Conservation (phyloP, 1,140 invertebrate genomes). For the Dendrolimus punctatus region DNA sequence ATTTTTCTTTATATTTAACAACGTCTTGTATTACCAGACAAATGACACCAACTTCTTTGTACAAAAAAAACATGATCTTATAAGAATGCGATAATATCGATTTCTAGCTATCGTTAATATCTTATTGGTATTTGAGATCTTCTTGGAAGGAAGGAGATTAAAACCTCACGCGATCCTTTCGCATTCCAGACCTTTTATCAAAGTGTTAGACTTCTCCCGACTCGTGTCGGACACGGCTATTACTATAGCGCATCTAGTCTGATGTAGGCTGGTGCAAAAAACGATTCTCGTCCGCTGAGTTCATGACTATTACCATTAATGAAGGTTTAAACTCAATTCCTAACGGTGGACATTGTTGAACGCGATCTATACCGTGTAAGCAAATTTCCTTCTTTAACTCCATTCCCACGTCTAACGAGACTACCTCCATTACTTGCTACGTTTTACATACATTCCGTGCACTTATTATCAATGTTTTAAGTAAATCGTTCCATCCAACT, state of each 20-base stretch:
- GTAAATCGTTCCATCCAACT: conserved; percentile 49
- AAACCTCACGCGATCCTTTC: too few relatives aligned
- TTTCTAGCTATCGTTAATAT: neutral
- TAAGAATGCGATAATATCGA: conserved; percentile 6
- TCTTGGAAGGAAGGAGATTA: neutral
- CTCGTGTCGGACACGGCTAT: conserved; percentile 27
- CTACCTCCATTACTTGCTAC: conserved; percentile 57
- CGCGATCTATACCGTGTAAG: conserved; percentile 42
- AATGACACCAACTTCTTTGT: conserved; percentile 6
- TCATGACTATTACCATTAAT: conserved; percentile 54
- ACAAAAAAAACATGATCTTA: neutral
- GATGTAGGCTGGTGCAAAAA: conserved; percentile 33
- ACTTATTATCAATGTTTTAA: conserved; percentile 63
- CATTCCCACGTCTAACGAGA: conserved; percentile 66
- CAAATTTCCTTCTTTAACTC: conserved; percentile 6
- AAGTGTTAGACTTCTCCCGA: too few relatives aligned
- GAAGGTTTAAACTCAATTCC: conserved; percentile 45
- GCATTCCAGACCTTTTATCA: too few relatives aligned
- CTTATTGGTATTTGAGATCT: neutral
- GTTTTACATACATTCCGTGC: conserved; percentile 55
- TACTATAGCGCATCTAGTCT: conserved; percentile 17
- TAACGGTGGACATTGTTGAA: conserved; percentile 50
- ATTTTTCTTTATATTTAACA: conserved; percentile 3
- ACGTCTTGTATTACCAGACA: conserved; percentile 6
- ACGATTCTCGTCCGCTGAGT: conserved; percentile 35